Evolutionary conservation across 2,113 vertebrate genomes (phyloP).

Genomic region (Alectura lathami): DNA sequence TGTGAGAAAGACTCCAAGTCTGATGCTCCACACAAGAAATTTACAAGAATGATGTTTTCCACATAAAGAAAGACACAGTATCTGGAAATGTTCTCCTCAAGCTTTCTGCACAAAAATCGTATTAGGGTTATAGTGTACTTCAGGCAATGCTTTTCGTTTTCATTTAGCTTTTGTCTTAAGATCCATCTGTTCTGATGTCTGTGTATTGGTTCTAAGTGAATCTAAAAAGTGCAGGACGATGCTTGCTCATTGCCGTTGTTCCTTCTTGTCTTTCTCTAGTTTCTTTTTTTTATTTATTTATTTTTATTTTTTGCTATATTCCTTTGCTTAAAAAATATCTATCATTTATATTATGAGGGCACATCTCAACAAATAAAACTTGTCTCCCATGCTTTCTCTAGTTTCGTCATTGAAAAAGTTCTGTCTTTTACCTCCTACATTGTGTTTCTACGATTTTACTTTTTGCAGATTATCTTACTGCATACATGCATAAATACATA

Average conservation of each 20-base stretch:
- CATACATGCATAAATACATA: background rate
- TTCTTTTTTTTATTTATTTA: background rate
- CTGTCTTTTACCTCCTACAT: background rate
- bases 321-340: background rate
- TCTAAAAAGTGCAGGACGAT: background rate
- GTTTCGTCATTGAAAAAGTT: background rate
- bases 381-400: fast-evolving
- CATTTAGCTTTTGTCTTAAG: background rate
- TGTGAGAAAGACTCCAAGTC: background rate
- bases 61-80: background rate
- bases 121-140: background rate
- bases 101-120: background rate
- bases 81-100: background rate
- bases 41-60: background rate
- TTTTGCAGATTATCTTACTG: background rate
- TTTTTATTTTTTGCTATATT: background rate
- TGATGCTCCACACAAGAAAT: background rate
- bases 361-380: background rate
- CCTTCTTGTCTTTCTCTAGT: background rate
- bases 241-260: background rate
- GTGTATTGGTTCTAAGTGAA: background rate
- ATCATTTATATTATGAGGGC: background rate
- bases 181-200: background rate
- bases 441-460: background rate
- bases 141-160: background rate